Percentiles rank a stretch among this genome's conserved stretches.
Evolutionary conservation across 1,140 invertebrate species (phyloP).

Genomic region (Ceratina calcarata): DNA sequence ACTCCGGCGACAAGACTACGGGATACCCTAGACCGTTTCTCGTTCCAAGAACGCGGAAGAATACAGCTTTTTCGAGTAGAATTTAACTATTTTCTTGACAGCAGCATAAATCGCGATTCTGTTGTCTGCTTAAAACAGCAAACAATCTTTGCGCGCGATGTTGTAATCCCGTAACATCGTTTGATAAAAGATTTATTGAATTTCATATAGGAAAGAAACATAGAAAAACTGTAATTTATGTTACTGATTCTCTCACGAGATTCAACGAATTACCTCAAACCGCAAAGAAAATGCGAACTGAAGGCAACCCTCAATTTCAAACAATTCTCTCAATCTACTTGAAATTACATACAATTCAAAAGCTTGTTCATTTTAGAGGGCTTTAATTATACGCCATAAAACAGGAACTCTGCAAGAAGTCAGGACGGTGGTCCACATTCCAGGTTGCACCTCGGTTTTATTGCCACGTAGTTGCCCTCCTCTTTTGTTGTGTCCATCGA

Average conservation of each 20-base stretch:
- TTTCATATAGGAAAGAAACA: too few relatives aligned
- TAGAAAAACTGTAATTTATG: too few relatives aligned
- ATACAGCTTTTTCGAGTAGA: constrained; percentile 12
- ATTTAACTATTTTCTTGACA: not conserved
- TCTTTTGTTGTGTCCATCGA: not conserved
- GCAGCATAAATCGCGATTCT: too few relatives aligned
- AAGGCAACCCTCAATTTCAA: not conserved
- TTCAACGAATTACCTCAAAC: not conserved
- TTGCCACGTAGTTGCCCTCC: constrained; percentile 36
- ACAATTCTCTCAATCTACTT: not conserved
- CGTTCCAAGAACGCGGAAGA: constrained; percentile 45
- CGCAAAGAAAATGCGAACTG: not conserved
- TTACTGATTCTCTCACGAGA: too few relatives aligned
- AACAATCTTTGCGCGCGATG: too few relatives aligned
- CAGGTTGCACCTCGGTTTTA: constrained; percentile 38
- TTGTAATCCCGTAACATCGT: too few relatives aligned
- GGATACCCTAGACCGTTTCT: constrained; percentile 32
- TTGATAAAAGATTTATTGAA: too few relatives aligned
- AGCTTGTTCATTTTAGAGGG: not conserved
- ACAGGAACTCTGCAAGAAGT: not conserved
- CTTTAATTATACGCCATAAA: constrained; percentile 12
- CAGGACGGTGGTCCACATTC: constrained; percentile 17
- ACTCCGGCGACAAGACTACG: constrained; percentile 42
- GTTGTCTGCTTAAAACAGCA: too few relatives aligned
- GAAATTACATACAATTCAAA: too few relatives aligned